Evolutionary conservation across 2,888 invertebrate species (phyloP).

Genomic region (Agriotes lineatus): DNA sequence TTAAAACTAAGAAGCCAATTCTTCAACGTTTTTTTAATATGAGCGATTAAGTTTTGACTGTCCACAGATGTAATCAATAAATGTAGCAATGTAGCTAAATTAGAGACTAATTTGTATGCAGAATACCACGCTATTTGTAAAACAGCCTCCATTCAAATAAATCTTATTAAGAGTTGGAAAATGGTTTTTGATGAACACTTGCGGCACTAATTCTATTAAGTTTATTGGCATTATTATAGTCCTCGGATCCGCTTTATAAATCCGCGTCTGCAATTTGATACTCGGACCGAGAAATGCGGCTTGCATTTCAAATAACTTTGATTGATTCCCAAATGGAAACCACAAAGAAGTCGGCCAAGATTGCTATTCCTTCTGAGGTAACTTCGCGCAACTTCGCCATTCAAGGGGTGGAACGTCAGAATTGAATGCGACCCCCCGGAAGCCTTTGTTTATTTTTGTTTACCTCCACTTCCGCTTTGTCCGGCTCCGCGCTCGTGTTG

Average conservation of each 20-base stretch:
- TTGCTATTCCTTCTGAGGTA: slow-evolving; percentile 26
- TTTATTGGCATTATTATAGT: slow-evolving; percentile 1
- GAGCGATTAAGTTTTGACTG: no score
- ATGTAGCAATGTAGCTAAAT: neutral
- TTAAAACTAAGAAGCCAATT: no score
- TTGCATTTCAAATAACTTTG: slow-evolving; percentile 28
- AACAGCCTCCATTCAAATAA: neutral
- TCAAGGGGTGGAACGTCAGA: slow-evolving; percentile 26
- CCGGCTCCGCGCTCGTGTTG: neutral
- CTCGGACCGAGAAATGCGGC: slow-evolving; percentile 17
- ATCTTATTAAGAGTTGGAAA: slow-evolving; percentile 9
- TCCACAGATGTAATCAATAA: no score
- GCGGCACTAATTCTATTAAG: neutral
- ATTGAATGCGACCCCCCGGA: slow-evolving; percentile 16
- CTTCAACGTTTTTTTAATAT: no score
- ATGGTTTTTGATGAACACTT: slow-evolving; percentile 14
- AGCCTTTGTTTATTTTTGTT: slow-evolving; percentile 20
- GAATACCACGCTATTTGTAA: neutral
- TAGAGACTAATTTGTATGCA: slow-evolving; percentile 3
- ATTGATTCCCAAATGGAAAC: slow-evolving; percentile 35
- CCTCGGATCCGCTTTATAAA: slow-evolving; percentile 9
- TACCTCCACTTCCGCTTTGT: slow-evolving; percentile 11
- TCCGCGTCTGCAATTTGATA: slow-evolving; percentile 13
- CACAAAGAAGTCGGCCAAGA: slow-evolving; percentile 21
- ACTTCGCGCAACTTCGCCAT: slow-evolving; percentile 16